phyloP scores from a whole-genome alignment of 2,797 vertebrate species.

The Nyctalus aviator region DNA sequence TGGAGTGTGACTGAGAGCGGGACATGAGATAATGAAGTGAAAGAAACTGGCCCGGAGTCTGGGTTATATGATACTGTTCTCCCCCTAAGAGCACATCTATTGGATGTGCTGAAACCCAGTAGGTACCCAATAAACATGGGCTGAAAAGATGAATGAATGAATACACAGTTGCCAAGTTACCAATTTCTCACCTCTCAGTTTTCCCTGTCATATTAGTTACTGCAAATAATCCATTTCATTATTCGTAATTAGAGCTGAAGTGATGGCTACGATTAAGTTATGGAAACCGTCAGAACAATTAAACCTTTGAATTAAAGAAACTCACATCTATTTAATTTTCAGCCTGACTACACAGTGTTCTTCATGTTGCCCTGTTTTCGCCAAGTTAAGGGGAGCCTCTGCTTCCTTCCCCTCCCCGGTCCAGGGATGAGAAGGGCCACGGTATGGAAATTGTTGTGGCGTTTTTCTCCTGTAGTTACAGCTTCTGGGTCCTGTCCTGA shows the following conservation, averaged over 20 bases:
- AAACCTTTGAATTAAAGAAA: constrained; percentile 66
- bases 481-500: constrained; percentile 37
- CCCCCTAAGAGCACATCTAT: background rate
- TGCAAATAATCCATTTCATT: constrained; percentile 74
- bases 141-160: background rate
- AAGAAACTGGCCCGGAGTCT: background rate
- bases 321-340: constrained; percentile 72
- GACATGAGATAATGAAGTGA: background rate
- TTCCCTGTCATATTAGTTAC: constrained; percentile 71
- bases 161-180: constrained; percentile 71
- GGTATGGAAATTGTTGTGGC: background rate
- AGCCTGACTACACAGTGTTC: constrained; percentile 34
- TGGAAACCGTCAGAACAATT: constrained; percentile 75
- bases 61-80: background rate
- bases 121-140: background rate
- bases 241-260: constrained; percentile 72
- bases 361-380: background rate
- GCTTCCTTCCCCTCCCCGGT: background rate
- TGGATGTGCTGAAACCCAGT: background rate
- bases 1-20: background rate
- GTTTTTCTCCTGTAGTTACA: constrained; percentile 34
- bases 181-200: constrained; percentile 69
- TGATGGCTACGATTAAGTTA: constrained; percentile 77
- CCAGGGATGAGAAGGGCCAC: background rate
- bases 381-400: background rate